Percentiles rank a stretch among this genome's conserved stretches.
These are phyloP conservation scores for Channa striata DNA, from an alignment of 2,797 vertebrate genomes.

Conservation along the genomic window DNA sequence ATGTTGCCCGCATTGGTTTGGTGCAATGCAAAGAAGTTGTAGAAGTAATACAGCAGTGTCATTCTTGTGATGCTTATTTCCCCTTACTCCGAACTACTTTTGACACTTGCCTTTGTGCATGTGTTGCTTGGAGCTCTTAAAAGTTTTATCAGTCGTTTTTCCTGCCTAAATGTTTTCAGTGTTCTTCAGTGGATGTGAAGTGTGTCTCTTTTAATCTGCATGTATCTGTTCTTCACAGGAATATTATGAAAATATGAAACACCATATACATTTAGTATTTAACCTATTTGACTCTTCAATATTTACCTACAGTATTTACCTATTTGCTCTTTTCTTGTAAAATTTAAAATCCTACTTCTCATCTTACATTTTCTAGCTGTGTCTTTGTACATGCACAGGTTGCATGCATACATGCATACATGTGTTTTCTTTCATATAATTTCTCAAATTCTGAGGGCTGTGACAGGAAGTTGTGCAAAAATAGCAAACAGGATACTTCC, in stretches of 20 bases:
- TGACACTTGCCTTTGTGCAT: constrained; percentile 7
- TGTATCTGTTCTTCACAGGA: neutral
- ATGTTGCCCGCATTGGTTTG: constrained; percentile 3
- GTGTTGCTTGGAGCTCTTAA: constrained; percentile 1
- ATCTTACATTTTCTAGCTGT: neutral
- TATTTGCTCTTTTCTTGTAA: constrained; percentile 25
- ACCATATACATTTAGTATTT: neutral
- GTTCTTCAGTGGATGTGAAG: neutral
- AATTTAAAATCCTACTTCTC: constrained; percentile 21
- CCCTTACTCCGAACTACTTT: constrained; percentile 2
- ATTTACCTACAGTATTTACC: constrained; percentile 5
- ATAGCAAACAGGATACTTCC: constrained; percentile 69
- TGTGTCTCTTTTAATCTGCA: neutral
- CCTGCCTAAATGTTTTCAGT: constrained; percentile 3
- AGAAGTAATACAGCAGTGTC: constrained; percentile 7
- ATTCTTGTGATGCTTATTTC: constrained; percentile 31
- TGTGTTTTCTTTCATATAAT: constrained; percentile 43
- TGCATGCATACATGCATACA: no score
- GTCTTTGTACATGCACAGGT: neutral
- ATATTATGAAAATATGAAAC: neutral
- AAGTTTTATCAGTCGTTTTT: constrained; percentile 14
- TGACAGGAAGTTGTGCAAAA: constrained; percentile 78
- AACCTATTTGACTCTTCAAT: neutral
- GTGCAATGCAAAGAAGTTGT: neutral
- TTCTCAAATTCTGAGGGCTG: constrained; percentile 62